Evolutionary conservation across 2,113 vertebrate species (phyloP).

Genomic region (Tenrec ecaudatus): DNA sequence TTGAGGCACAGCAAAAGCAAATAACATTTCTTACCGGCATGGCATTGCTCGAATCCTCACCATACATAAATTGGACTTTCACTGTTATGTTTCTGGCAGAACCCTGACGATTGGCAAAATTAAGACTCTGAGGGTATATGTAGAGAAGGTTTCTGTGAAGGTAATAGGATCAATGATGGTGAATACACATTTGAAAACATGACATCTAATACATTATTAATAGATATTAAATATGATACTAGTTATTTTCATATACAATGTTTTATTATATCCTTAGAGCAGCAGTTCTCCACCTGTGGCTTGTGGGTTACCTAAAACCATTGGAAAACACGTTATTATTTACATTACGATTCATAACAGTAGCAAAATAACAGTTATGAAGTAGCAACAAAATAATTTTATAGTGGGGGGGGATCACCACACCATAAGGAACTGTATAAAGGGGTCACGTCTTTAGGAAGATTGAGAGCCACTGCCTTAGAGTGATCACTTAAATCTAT

Average conservation of each 20-base stretch:
- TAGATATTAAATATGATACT: neutral
- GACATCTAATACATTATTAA: neutral
- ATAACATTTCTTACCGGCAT: slow-evolving; percentile 91
- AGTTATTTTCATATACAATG: neutral
- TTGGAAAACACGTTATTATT: no score
- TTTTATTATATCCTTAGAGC: neutral
- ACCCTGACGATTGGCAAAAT: slow-evolving; percentile 98
- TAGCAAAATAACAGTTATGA: no score
- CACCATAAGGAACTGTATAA: no score
- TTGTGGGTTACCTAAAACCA: no score
- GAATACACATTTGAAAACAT: slow-evolving; percentile 66
- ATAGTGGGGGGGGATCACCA: no score
- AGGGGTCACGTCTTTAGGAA: no score
- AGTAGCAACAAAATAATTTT: no score
- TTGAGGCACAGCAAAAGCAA: neutral
- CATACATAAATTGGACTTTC: slow-evolving; percentile 99
- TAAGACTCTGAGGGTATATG: slow-evolving; percentile 98
- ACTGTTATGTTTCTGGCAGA: slow-evolving; percentile 99
- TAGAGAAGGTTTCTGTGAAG: slow-evolving; percentile 96
- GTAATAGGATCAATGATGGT: slow-evolving; percentile 58
- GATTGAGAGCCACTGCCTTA: neutral
- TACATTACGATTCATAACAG: no score
- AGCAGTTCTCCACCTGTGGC: no score
- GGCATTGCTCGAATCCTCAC: slow-evolving; percentile 96
- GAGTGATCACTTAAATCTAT: slow-evolving; percentile 35